Conservation (phyloP, 2,888 invertebrate genomes). For the Drosophila engyochracea region DNA sequence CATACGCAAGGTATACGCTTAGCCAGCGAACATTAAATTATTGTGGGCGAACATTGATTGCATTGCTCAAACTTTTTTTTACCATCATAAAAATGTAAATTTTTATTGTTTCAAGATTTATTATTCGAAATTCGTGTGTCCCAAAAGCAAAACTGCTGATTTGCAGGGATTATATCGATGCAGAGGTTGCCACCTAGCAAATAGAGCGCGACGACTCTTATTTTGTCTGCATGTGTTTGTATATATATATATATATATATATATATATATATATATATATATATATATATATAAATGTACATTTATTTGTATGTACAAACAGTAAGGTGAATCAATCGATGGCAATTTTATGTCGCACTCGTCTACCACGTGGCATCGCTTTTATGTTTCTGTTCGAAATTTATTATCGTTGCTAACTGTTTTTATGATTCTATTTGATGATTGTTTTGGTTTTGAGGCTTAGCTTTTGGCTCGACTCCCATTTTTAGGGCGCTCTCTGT, state of each 20-base stretch:
- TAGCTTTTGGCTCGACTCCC: conserved; percentile 27
- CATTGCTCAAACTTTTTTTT: conserved; percentile 44
- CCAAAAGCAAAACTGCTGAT: conserved; percentile 71
- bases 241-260: conserved; percentile 26
- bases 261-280: conserved; percentile 19
- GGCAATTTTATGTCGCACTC: conserved; percentile 67
- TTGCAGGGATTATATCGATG: conserved; percentile 54
- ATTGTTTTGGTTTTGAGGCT: conserved; percentile 73
- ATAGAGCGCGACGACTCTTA: conserved; percentile 40
- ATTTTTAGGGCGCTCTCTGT: conserved; percentile 34
- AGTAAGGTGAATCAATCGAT: conserved; percentile 51
- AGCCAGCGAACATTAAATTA: conserved; percentile 25
- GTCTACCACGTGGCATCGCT: conserved; percentile 59
- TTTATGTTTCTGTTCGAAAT: conserved; percentile 73
- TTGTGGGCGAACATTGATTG: conserved; percentile 50
- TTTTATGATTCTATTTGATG: conserved; percentile 79
- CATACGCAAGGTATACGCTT: conserved; percentile 45
- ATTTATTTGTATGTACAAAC: background rate
- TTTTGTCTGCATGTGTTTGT: conserved; percentile 11
- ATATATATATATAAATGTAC: conserved; percentile 11
- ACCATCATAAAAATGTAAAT: conserved; percentile 74
- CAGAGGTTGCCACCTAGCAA: conserved; percentile 30
- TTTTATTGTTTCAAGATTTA: conserved; percentile 76
- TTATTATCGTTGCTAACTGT: conserved; percentile 78
- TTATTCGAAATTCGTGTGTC: conserved; percentile 53